phyloP scores from a whole-genome alignment of 2,888 invertebrate genomes.

The Lissocephala sabroskyi region DNA sequence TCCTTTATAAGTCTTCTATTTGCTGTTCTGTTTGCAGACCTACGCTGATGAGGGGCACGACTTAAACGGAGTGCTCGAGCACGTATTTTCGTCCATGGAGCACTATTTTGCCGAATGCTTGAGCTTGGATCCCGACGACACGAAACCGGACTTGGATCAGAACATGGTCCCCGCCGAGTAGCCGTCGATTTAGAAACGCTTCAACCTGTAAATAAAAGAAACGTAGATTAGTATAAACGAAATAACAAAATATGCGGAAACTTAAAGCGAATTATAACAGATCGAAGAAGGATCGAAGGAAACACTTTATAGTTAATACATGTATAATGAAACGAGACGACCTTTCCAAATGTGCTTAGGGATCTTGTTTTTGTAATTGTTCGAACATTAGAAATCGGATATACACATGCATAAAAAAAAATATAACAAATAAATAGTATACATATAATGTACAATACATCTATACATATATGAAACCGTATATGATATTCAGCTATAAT shows the following conservation, averaged over 20 bases:
- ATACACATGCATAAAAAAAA: no score
- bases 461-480: no score
- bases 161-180: constrained; percentile 69
- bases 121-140: constrained; percentile 86
- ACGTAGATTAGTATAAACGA: constrained; percentile 28
- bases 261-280: neutral
- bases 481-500: no score
- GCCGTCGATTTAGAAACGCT: constrained; percentile 15
- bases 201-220: constrained; percentile 37
- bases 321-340: no score
- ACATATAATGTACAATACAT: no score
- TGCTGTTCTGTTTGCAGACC: no score
- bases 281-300: neutral
- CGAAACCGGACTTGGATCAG: constrained; percentile 75
- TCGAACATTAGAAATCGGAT: no score
- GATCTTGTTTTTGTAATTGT: no score
- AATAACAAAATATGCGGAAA: constrained; percentile 1
- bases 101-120: constrained; percentile 93
- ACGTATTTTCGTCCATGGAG: constrained; percentile 94
- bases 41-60: constrained; percentile 95
- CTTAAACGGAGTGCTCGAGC: constrained; percentile 87
- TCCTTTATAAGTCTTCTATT: no score
- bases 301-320: constrained; percentile 1
- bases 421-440: no score
- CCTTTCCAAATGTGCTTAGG: neutral